Percentiles rank a stretch among this genome's conserved stretches.
phyloP scores from a whole-genome alignment of 2,888 invertebrate species.

The Frankliniella fusca region DNA sequence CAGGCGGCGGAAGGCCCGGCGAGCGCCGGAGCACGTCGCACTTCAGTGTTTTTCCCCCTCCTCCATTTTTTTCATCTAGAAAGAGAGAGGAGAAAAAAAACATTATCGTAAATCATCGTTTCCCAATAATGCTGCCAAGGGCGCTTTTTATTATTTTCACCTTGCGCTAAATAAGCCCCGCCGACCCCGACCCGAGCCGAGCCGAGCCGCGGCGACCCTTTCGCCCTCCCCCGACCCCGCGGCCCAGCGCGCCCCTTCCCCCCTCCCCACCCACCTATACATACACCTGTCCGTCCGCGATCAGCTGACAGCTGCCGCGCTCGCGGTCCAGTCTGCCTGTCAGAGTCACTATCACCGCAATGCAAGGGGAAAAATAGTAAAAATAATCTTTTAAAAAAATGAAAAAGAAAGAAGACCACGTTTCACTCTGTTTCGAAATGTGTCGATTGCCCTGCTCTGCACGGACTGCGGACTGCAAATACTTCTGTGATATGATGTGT shows the following conservation, averaged over 20 bases:
- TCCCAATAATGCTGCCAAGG: slow-evolving; percentile 53
- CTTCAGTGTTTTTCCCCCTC: slow-evolving; percentile 28
- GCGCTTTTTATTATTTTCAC: slow-evolving; percentile 42
- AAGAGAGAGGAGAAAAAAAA: slow-evolving; percentile 44
- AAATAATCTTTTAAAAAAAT: too few relatives aligned
- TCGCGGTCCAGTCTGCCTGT: too few relatives aligned
- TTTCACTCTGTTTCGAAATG: too few relatives aligned
- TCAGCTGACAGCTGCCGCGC: too few relatives aligned
- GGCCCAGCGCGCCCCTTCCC: not conserved
- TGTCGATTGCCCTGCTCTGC: too few relatives aligned
- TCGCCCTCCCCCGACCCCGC: not conserved
- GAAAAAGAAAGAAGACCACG: too few relatives aligned
- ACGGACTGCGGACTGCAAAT: too few relatives aligned
- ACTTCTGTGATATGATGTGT: too few relatives aligned
- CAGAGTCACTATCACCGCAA: too few relatives aligned
- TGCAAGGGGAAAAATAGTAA: too few relatives aligned
- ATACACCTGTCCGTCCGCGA: too few relatives aligned
- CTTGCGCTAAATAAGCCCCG: slow-evolving; percentile 34
- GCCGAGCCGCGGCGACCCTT: not conserved
- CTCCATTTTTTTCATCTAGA: slow-evolving; percentile 21
- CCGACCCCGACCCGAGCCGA: not conserved
- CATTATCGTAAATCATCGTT: slow-evolving; percentile 60
- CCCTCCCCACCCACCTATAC: not conserved
- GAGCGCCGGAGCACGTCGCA: not conserved
- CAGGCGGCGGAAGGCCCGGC: too few relatives aligned